Conservation (phyloP, 2,113 vertebrate species). For the Siniperca knerii region DNA sequence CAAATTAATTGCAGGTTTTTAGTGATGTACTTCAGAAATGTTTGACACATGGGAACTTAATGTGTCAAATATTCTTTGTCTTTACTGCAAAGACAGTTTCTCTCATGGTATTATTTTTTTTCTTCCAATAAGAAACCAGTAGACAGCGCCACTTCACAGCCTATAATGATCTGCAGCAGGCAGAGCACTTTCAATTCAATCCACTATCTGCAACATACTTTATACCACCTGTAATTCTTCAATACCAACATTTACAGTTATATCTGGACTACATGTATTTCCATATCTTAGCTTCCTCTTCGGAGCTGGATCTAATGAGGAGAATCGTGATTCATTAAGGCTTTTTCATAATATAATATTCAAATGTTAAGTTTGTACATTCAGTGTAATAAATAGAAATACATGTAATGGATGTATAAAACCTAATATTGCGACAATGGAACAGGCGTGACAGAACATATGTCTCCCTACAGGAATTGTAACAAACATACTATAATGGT, state of each 20-base stretch:
- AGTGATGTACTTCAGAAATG: neutral
- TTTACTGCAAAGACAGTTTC: neutral
- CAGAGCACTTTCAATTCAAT: neutral
- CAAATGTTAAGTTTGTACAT: neutral
- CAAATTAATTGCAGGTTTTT: neutral
- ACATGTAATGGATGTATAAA: neutral
- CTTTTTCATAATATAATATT: neutral
- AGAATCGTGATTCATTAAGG: neutral
- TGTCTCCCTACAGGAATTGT: neutral
- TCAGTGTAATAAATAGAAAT: neutral
- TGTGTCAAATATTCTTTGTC: neutral
- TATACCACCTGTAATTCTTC: neutral
- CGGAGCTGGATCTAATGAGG: neutral
- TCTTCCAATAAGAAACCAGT: neutral
- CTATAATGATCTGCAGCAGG: neutral
- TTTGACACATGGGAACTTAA: neutral
- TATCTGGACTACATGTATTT: neutral
- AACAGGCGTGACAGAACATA: neutral
- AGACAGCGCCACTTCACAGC: neutral
- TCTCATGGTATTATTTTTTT: neutral
- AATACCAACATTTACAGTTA: neutral
- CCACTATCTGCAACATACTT: neutral
- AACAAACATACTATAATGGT: too few relatives aligned
- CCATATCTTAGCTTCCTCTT: neutral
- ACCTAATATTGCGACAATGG: neutral